phyloP scores from a whole-genome alignment of 2,797 vertebrate species.

The Notoglanidium macrostoma region DNA sequence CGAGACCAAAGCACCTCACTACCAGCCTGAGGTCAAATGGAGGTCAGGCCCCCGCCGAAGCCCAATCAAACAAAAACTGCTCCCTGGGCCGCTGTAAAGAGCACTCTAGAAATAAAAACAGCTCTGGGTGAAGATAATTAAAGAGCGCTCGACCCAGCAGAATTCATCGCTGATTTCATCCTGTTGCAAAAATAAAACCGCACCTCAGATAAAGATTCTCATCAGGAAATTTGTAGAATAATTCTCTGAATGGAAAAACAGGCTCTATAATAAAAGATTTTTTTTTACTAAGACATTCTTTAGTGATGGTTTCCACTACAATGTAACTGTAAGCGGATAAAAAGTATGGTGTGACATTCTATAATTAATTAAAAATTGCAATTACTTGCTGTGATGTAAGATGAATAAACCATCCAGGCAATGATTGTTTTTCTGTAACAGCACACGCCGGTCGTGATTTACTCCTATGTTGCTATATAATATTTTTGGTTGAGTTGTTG shows the following conservation, averaged over 20 bases:
- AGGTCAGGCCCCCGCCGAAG: constrained; percentile 25
- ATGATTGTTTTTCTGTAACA: background rate
- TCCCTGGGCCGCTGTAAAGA: constrained; percentile 15
- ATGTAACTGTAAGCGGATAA: background rate
- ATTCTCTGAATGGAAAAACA: background rate
- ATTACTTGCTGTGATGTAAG: background rate
- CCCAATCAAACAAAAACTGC: constrained; percentile 35
- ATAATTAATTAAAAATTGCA: background rate
- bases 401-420: background rate
- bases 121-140: constrained; percentile 22
- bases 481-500: background rate
- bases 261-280: background rate
- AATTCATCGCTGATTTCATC: constrained; percentile 2
- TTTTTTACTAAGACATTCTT: background rate
- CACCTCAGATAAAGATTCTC: background rate
- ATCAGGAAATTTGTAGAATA: background rate
- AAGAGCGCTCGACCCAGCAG: background rate
- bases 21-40: constrained; percentile 37
- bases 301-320: background rate
- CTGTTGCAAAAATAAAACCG: constrained; percentile 3
- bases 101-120: constrained; percentile 25
- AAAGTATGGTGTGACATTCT: background rate
- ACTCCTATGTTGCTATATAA: background rate
- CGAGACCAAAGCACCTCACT: background rate
- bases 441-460: background rate